Conservation (phyloP, 2,113 vertebrate species). For the Corydoras sp. region DNA sequence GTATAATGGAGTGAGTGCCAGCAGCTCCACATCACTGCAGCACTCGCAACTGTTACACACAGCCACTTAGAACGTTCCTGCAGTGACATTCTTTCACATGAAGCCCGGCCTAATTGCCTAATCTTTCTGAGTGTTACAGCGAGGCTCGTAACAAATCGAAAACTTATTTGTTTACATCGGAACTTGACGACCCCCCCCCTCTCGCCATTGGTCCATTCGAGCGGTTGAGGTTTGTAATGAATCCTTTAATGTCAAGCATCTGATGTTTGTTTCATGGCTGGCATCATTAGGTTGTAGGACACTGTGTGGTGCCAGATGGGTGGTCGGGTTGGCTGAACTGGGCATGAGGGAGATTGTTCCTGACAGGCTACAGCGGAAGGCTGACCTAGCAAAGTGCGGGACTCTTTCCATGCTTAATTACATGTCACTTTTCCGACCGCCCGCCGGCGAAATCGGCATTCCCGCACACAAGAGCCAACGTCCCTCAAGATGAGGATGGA, state of each 20-base stretch:
- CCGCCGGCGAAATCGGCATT: too few species aligned
- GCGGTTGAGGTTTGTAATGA: background rate
- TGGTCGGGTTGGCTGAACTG: conserved; percentile 42
- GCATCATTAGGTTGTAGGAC: background rate
- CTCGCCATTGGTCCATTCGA: background rate
- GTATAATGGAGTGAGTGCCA: conserved; percentile 59
- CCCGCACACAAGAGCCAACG: too few species aligned
- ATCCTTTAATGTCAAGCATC: too few species aligned
- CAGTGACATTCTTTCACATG: background rate
- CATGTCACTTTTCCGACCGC: conserved; percentile 28
- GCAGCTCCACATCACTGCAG: conserved; percentile 18
- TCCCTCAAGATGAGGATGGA: too few species aligned
- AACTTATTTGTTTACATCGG: background rate
- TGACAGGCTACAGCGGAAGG: conserved; percentile 51
- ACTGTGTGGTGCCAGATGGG: conserved; percentile 3
- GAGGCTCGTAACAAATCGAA: background rate
- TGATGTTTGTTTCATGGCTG: background rate
- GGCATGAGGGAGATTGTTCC: conserved; percentile 52
- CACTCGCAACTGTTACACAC: conserved; percentile 21
- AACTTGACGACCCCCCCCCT: too few species aligned
- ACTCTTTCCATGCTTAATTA: conserved; percentile 46
- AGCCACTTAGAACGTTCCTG: background rate
- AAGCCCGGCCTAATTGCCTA: background rate
- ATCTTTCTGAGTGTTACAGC: background rate
- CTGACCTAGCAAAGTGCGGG: conserved; percentile 39